Percentiles rank a stretch among this genome's conserved stretches.
phyloP scores from a whole-genome alignment of 2,113 vertebrate species.

The Ochotona curzoniae region DNA sequence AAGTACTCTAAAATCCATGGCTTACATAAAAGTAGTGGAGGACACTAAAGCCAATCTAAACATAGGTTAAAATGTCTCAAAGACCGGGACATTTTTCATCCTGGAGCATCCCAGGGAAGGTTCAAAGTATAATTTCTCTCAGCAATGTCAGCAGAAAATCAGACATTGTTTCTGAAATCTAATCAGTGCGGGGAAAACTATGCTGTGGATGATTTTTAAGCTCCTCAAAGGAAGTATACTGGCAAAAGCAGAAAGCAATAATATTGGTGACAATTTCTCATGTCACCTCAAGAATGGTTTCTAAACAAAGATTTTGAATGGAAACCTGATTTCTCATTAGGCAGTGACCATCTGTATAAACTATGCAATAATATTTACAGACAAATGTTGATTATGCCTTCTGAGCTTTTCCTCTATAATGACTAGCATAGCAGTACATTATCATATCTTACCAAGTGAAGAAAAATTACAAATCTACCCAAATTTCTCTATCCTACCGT shows the following conservation, averaged over 20 bases:
- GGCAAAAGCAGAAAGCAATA: slow-evolving; percentile 58
- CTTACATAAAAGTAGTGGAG: neutral
- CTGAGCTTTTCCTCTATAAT: slow-evolving; percentile 32
- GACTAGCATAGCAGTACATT: neutral
- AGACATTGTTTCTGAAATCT: slow-evolving; percentile 65
- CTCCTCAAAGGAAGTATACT: slow-evolving; percentile 53
- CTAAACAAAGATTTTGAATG: slow-evolving; percentile 56
- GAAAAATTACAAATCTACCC: neutral
- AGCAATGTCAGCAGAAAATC: slow-evolving; percentile 54
- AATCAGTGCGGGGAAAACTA: slow-evolving; percentile 51
- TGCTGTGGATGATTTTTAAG: slow-evolving; percentile 39
- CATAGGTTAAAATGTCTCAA: slow-evolving; percentile 40
- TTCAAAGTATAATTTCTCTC: slow-evolving; percentile 47
- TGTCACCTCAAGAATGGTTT: slow-evolving; percentile 54
- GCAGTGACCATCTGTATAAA: slow-evolving; percentile 60
- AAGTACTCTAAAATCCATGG: slow-evolving; percentile 41
- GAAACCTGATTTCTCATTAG: slow-evolving; percentile 63
- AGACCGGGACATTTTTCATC: slow-evolving; percentile 52
- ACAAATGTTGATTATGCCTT: slow-evolving; percentile 48
- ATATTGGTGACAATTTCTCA: slow-evolving; percentile 62
- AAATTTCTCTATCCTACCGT: neutral
- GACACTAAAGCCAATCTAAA: slow-evolving; percentile 30
- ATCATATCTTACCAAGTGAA: neutral
- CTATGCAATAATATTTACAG: slow-evolving; percentile 29
- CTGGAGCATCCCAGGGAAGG: slow-evolving; percentile 18